These are phyloP conservation scores for Trichopoda pennipes DNA, from an alignment of 2,888 invertebrate species.

Conservation along the genomic window DNA sequence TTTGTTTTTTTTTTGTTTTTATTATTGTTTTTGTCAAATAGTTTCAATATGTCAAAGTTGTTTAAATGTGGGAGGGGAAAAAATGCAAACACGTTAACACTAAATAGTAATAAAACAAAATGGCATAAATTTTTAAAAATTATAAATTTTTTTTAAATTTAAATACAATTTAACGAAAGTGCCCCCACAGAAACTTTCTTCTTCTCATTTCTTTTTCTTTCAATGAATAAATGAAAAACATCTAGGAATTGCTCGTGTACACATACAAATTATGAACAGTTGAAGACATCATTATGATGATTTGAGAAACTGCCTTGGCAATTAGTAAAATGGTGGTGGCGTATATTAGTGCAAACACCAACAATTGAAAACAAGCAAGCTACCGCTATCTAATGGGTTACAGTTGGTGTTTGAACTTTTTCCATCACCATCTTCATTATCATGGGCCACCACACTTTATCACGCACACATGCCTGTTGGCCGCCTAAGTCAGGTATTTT, in stretches of 20 bases:
- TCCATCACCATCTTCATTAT: constrained; percentile 52
- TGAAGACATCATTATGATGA: constrained; percentile 35
- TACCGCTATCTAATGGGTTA: constrained; percentile 17
- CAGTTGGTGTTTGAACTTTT: constrained; percentile 62
- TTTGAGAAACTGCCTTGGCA: background rate
- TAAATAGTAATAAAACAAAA: constrained; percentile 20
- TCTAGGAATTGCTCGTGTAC: too few relatives aligned
- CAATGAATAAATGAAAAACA: constrained; percentile 51
- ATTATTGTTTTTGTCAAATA: background rate
- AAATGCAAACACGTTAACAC: constrained; percentile 17
- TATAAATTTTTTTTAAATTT: background rate
- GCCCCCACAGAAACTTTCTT: constrained; percentile 41
- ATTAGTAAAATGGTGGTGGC: constrained; percentile 9
- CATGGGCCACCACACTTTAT: constrained; percentile 53
- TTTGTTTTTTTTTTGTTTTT: background rate
- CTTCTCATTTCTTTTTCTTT: constrained; percentile 25
- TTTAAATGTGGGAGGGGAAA: constrained; percentile 34
- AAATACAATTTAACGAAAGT: constrained; percentile 3
- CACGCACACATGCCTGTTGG: constrained; percentile 65
- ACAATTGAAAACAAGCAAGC: constrained; percentile 14
- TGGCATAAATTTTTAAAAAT: constrained; percentile 5
- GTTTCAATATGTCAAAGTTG: constrained; percentile 58
- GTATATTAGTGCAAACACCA: constrained; percentile 19
- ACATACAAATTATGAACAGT: constrained; percentile 54
- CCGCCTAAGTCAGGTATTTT: constrained; percentile 40